Percentiles rank a stretch among this genome's conserved stretches.
These are phyloP conservation scores for Steinernema carpocapsae DNA, from an alignment of 2,888 invertebrate genomes.

Conservation along the genomic window DNA sequence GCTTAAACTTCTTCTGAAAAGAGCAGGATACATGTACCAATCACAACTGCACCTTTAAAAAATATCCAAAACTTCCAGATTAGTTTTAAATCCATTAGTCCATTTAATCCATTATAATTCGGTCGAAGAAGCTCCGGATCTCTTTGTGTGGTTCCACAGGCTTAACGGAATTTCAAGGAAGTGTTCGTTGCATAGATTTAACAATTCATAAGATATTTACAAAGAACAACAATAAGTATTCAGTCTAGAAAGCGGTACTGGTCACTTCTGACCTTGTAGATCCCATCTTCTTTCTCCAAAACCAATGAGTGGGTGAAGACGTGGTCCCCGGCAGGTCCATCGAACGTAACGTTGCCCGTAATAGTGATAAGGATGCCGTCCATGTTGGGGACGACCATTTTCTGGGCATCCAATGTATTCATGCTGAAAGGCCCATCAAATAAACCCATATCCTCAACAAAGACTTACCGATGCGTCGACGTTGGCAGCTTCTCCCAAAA, in stretches of 20 bases:
- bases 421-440: conserved; percentile 31
- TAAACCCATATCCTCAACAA: neutral
- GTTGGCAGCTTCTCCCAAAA: conserved; percentile 43
- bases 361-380: neutral
- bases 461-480: conserved; percentile 46
- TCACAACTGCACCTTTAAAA: no score
- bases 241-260: conserved; percentile 47
- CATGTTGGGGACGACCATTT: conserved; percentile 43
- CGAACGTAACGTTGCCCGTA: conserved; percentile 39
- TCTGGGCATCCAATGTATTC: conserved; percentile 42
- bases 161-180: no score
- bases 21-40: no score
- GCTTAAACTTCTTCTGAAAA: no score
- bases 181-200: neutral
- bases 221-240: conserved; percentile 6
- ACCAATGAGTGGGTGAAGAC: conserved; percentile 45
- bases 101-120: no score
- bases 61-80: no score
- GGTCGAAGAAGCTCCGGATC: no score
- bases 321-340: conserved; percentile 39
- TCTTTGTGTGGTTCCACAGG: no score
- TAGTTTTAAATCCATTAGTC: no score
- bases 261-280: conserved; percentile 45
- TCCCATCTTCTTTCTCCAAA: conserved; percentile 40
- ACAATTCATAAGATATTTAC: neutral